Percentiles rank a stretch among this genome's conserved stretches.
These are phyloP conservation scores for Anoplophora glabripennis DNA, from an alignment of 1,140 invertebrate species.

Conservation along the genomic window DNA sequence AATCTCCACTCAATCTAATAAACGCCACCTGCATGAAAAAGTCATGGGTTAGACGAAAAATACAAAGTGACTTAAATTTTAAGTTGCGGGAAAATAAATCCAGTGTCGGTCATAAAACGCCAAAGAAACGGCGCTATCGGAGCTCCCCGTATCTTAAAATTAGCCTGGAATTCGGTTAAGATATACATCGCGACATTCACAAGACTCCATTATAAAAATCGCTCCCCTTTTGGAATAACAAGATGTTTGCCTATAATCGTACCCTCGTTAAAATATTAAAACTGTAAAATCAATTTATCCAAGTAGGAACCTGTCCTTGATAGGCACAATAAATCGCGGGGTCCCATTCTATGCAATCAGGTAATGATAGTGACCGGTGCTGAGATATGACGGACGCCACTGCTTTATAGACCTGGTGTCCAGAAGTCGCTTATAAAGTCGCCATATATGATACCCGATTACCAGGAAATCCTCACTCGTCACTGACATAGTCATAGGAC, in stretches of 20 bases:
- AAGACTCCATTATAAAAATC: too few relatives aligned
- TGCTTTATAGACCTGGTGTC: slow-evolving; percentile 7
- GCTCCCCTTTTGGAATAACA: slow-evolving; percentile 2
- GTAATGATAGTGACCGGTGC: neutral
- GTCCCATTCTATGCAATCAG: neutral
- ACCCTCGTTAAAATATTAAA: slow-evolving; percentile 7
- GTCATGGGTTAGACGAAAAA: too few relatives aligned
- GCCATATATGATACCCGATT: slow-evolving; percentile 8
- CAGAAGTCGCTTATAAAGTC: slow-evolving; percentile 8
- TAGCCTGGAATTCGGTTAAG: too few relatives aligned
- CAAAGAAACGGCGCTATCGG: too few relatives aligned
- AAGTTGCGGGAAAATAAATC: too few relatives aligned
- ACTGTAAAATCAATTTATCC: slow-evolving; percentile 5
- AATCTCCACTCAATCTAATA: too few relatives aligned
- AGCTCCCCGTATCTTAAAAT: too few relatives aligned
- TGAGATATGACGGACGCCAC: slow-evolving; percentile 1
- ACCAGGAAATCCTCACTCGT: slow-evolving; percentile 4
- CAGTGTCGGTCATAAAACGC: too few relatives aligned
- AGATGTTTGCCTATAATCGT: slow-evolving; percentile 4
- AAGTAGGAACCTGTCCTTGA: neutral
- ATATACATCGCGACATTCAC: too few relatives aligned
- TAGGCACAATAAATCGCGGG: neutral
- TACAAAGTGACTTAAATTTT: too few relatives aligned
- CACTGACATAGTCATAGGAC: neutral
- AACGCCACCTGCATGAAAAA: too few relatives aligned